Evolutionary conservation across 2,113 vertebrate genomes (phyloP).

Genomic region (Erpornis zantholeuca): DNA sequence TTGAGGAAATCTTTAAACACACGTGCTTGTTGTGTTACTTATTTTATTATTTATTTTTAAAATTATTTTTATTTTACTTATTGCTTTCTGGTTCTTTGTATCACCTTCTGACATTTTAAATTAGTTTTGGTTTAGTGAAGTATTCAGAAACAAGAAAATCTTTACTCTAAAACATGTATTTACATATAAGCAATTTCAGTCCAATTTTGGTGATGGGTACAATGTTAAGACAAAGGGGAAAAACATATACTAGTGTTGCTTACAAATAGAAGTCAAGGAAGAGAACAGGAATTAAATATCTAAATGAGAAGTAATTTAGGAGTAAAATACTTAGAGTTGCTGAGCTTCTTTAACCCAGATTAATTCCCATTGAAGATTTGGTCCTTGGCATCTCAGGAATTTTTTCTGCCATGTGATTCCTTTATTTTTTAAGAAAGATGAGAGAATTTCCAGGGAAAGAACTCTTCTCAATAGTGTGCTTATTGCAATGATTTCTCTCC

Average conservation of each 20-base stretch:
- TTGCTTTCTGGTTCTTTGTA: background rate
- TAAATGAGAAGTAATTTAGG: background rate
- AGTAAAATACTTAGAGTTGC: background rate
- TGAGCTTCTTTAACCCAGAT: background rate
- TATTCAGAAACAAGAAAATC: background rate
- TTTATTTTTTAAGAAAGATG: background rate
- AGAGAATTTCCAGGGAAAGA: background rate
- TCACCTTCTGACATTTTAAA: background rate
- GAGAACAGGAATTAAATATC: background rate
- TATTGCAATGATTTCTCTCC: background rate
- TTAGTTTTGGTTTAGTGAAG: background rate
- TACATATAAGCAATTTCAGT: background rate
- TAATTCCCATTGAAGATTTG: background rate
- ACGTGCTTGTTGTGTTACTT: background rate
- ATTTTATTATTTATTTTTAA: background rate
- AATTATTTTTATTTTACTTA: background rate
- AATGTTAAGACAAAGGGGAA: background rate
- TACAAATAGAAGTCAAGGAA: background rate
- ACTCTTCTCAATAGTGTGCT: background rate
- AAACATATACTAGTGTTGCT: background rate
- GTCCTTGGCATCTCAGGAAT: background rate
- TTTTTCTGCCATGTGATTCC: background rate
- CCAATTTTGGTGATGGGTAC: background rate
- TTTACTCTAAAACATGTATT: background rate
- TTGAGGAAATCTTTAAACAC: background rate